Evolutionary conservation across 2,113 vertebrate genomes (phyloP), one percentile per base, ranked within the genome.

Genomic region (Nanorana parkeri): DNA sequence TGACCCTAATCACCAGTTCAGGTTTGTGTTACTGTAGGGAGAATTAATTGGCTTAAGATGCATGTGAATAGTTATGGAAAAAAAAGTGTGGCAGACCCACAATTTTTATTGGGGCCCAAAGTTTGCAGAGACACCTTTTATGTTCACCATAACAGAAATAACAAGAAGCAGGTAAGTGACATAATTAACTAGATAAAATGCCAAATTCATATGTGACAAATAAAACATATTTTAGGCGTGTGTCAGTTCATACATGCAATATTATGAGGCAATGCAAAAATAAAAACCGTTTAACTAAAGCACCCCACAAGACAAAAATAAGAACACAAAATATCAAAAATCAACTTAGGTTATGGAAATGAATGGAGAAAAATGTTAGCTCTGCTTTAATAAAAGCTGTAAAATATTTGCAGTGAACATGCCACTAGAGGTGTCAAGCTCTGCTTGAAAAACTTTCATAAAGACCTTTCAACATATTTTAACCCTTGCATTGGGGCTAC

Each of bases 161-260:
- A n/a, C n/a, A n/a, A n/a, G n/a, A n/a, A n/a, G n/a, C n/a, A n/a
- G n/a, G n/a, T n/a, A n/a, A n/a, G n/a, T n/a, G n/a, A n/a, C n/a
- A n/a, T n/a, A n/a, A 6, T 36, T 36, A 36, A 36, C 32, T 36
- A 36, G 32, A 36, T 36, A 36, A 36, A 36, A 36, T 36, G 32
- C 0, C 32, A 36, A 2, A 36, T 36, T 36, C 32, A 3, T 36
- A 36, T 4, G 32, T 7, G n/a, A n/a, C n/a, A n/a, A n/a, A n/a
- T n/a, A n/a, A n/a, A 36, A 36, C 32, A 36, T 36, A 36, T 36
- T 36, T 2, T 24, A n/a, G 23, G 15, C 5, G 83, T 85, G 87
- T 87, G 83, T 80, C 88, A 90, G 17, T 87, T 80, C 87, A 90
- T 88, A 87, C 84, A 87, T 87, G 5, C 54, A 80, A 26, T 75